Conservation (phyloP, 2,888 invertebrate species). For the Andrena bicolor region DNA sequence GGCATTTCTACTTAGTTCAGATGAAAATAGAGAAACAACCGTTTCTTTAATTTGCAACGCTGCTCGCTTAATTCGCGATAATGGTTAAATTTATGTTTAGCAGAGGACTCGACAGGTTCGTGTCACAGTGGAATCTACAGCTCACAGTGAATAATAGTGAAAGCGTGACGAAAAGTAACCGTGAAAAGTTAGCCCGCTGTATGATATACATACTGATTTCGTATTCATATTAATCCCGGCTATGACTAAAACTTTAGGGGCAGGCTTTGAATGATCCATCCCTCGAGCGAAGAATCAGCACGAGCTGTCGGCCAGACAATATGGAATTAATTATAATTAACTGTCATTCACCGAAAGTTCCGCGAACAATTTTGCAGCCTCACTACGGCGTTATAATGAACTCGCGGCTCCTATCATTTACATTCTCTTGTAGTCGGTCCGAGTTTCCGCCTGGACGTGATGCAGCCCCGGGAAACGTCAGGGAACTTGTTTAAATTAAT, state of each 20-base stretch:
- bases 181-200: conserved; percentile 17
- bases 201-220: conserved; percentile 42
- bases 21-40: no score
- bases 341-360: conserved; percentile 78
- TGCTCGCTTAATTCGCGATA: no score
- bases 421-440: conserved; percentile 66
- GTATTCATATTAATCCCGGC: conserved; percentile 59
- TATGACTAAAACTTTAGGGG: conserved; percentile 59
- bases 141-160: not conserved
- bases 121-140: not conserved
- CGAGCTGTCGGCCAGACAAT: conserved; percentile 75
- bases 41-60: no score
- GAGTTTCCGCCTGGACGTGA: conserved; percentile 42
- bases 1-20: no score
- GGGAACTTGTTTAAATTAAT: conserved; percentile 66
- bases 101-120: not conserved
- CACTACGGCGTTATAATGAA: conserved; percentile 67
- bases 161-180: not conserved
- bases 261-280: conserved; percentile 53
- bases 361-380: conserved; percentile 69
- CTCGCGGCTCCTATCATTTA: conserved; percentile 70
- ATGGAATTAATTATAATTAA: conserved; percentile 83
- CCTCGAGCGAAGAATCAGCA: conserved; percentile 58
- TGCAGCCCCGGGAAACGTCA: conserved; percentile 51
- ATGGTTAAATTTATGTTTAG: no score